phyloP scores from a whole-genome alignment of 2,113 vertebrate genomes.

The Struthidea cinerea region DNA sequence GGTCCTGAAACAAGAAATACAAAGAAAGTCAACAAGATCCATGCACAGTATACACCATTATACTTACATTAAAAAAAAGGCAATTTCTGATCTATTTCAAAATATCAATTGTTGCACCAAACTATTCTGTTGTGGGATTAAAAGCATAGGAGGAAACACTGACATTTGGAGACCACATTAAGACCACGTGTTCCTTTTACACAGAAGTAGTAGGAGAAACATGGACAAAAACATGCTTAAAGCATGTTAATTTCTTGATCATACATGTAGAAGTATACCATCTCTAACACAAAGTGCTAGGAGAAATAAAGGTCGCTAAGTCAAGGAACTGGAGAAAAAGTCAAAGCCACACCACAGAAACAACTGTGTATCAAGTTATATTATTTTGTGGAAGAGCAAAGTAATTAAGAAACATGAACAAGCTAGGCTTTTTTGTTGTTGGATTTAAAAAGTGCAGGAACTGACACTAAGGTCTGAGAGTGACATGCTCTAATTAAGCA shows the following conservation, averaged over 20 bases:
- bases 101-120: background rate
- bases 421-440: background rate
- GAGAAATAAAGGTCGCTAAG: background rate
- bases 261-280: background rate
- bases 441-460: background rate
- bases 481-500: background rate
- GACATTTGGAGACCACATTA: background rate
- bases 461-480: background rate
- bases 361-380: background rate
- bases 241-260: background rate
- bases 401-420: background rate
- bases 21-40: background rate
- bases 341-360: background rate
- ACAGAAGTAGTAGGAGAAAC: background rate
- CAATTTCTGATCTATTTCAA: background rate
- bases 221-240: background rate
- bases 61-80: fast-evolving
- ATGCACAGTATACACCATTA: background rate
- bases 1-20: conserved; percentile 53
- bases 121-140: background rate
- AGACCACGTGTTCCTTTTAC: background rate
- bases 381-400: background rate
- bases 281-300: background rate
- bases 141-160: background rate
- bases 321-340: background rate